A percentile compares a stretch with the other conserved stretches of the same genome.
These are phyloP conservation scores for Sebastiscus tertius DNA, from an alignment of 2,797 vertebrate species.

Conservation along the genomic window DNA sequence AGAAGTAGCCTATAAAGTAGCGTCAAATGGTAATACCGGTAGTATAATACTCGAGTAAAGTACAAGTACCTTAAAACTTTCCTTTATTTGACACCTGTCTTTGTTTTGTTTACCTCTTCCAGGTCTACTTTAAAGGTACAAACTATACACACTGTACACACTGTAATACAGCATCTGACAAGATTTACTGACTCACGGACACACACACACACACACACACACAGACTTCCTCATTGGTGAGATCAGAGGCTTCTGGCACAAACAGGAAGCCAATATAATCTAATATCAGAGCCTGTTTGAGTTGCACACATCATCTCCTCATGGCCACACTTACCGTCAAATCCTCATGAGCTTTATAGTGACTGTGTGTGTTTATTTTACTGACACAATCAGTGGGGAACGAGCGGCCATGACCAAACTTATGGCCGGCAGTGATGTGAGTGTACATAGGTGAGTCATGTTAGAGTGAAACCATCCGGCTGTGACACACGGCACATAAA, in stretches of 20 bases:
- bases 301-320: conserved; percentile 52
- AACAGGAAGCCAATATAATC: conserved; percentile 69
- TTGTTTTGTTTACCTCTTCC: neutral
- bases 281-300: conserved; percentile 62
- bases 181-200: neutral
- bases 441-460: conserved; percentile 46
- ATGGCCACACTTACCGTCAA: conserved; percentile 50
- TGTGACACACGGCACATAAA: conserved; percentile 60
- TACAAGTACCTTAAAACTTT: neutral
- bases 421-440: conserved; percentile 27
- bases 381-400: conserved; percentile 37
- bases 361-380: conserved; percentile 59
- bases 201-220: neutral
- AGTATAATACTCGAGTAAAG: no score
- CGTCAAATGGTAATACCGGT: neutral
- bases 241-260: conserved; percentile 58
- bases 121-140: neutral
- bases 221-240: conserved; percentile 26
- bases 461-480: conserved; percentile 31
- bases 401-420: conserved; percentile 20
- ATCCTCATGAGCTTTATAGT: conserved; percentile 30
- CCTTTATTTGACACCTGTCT: neutral
- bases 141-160: neutral
- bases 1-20: neutral
- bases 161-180: neutral